Percentiles rank a stretch among this genome's conserved stretches.
Conservation (phyloP, 2,797 vertebrate species). For the Acanthopagrus latus region DNA sequence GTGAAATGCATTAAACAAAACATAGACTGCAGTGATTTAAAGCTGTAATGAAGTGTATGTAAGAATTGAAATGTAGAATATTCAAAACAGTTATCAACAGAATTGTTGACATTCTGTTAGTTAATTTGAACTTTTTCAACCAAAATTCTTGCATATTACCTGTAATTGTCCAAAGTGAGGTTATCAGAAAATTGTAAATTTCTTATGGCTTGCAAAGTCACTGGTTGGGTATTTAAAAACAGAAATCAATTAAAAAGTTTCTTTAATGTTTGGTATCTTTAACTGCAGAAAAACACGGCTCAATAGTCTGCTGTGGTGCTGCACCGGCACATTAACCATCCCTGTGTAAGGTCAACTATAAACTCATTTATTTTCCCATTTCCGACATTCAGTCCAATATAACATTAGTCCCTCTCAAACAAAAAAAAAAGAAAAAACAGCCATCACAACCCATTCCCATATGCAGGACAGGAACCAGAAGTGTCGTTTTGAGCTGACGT, state of each 20-base stretch:
- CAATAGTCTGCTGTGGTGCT: constrained; percentile 1
- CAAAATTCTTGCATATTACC: too few species aligned
- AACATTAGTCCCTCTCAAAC: background rate
- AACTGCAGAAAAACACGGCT: background rate
- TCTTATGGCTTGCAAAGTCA: background rate
- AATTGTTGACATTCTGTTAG: too few species aligned
- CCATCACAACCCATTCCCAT: background rate
- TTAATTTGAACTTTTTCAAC: too few species aligned
- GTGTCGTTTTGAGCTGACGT: constrained; percentile 48
- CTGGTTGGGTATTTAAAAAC: background rate
- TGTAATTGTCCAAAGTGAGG: background rate
- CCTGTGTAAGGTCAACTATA: background rate
- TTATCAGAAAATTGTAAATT: background rate
- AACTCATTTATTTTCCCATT: background rate
- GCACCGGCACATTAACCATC: background rate
- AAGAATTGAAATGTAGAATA: too few species aligned
- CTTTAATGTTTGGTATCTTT: background rate
- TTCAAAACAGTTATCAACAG: too few species aligned
- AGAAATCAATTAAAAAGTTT: background rate
- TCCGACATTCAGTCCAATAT: background rate
- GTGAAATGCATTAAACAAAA: too few species aligned
- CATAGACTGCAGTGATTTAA: too few species aligned
- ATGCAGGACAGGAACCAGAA: constrained; percentile 7
- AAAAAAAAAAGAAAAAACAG: constrained; percentile 1
- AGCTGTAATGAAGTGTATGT: too few species aligned